Conservation (phyloP, 2,113 vertebrate genomes). For the Chaetodon auriga region DNA sequence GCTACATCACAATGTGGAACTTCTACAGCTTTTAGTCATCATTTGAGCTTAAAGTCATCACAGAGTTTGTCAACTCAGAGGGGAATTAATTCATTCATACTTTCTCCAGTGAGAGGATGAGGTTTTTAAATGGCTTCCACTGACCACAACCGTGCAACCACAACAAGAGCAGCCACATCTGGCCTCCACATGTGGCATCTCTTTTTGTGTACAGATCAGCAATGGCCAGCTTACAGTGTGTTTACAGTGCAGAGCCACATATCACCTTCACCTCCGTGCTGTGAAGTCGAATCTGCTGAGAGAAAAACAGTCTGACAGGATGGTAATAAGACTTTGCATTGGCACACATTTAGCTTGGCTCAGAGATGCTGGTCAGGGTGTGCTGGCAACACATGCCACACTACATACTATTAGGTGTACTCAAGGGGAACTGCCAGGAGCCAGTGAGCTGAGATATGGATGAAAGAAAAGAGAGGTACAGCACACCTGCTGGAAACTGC, state of each 20-base stretch:
- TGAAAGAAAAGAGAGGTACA: slow-evolving; percentile 23
- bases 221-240: slow-evolving; percentile 39
- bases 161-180: slow-evolving; percentile 79
- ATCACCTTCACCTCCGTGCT: slow-evolving; percentile 50
- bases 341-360: slow-evolving; percentile 17
- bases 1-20: neutral
- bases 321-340: slow-evolving; percentile 28
- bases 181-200: slow-evolving; percentile 75
- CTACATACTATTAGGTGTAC: slow-evolving; percentile 14
- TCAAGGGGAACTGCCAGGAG: slow-evolving; percentile 14
- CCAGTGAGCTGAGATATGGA: slow-evolving; percentile 1
- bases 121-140: slow-evolving; percentile 41
- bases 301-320: slow-evolving; percentile 25
- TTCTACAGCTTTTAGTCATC: slow-evolving; percentile 48
- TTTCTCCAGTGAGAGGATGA: slow-evolving; percentile 54
- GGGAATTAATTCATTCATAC: slow-evolving; percentile 54
- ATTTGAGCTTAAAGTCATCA: slow-evolving; percentile 8
- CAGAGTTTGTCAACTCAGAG: slow-evolving; percentile 33
- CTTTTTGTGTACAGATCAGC: slow-evolving; percentile 61
- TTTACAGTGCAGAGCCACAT: slow-evolving; percentile 62
- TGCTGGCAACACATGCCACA: slow-evolving; percentile 15
- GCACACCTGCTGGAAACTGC: slow-evolving; percentile 79
- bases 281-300: slow-evolving; percentile 23
- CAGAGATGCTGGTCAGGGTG: neutral
- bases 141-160: slow-evolving; percentile 58